These are phyloP conservation scores for Halesus radiatus DNA, from an alignment of 1,140 invertebrate genomes.

Conservation along the genomic window DNA sequence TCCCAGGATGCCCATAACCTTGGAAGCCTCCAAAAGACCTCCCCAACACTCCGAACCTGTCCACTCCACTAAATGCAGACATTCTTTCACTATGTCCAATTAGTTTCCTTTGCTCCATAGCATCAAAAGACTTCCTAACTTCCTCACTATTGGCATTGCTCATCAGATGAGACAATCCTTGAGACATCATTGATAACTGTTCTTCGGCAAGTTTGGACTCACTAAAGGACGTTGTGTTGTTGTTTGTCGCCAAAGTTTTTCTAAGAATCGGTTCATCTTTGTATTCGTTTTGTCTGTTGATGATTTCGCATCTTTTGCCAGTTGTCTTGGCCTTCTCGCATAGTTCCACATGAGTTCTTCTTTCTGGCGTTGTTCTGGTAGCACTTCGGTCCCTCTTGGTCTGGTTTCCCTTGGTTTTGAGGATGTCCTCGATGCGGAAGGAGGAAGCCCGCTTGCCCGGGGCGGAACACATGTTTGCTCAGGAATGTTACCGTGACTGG, in stretches of 20 bases:
- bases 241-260: slow-evolving; percentile 2
- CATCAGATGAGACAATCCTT: background rate
- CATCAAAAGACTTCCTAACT: background rate
- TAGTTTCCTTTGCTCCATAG: slow-evolving; percentile 4
- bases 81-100: slow-evolving; percentile 11
- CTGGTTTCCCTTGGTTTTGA: slow-evolving; percentile 32
- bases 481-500: slow-evolving; percentile 24
- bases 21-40: slow-evolving; percentile 5
- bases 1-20: background rate
- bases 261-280: slow-evolving; percentile 21
- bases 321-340: slow-evolving; percentile 34
- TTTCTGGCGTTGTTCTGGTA: slow-evolving; percentile 11
- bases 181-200: background rate
- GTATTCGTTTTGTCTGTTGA: background rate
- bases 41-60: slow-evolving; percentile 11
- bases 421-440: slow-evolving; percentile 55
- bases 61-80: slow-evolving; percentile 39
- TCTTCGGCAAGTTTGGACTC: slow-evolving; percentile 8
- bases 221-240: background rate
- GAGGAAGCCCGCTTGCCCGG: slow-evolving; percentile 43
- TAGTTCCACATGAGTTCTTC: slow-evolving; percentile 20
- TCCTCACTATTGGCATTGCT: slow-evolving; percentile 1
- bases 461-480: slow-evolving; percentile 44
- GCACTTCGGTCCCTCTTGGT: slow-evolving; percentile 30
- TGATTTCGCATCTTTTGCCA: slow-evolving; percentile 34